phyloP scores from a whole-genome alignment of 2,888 invertebrate species.

The Ceramica pisi region DNA sequence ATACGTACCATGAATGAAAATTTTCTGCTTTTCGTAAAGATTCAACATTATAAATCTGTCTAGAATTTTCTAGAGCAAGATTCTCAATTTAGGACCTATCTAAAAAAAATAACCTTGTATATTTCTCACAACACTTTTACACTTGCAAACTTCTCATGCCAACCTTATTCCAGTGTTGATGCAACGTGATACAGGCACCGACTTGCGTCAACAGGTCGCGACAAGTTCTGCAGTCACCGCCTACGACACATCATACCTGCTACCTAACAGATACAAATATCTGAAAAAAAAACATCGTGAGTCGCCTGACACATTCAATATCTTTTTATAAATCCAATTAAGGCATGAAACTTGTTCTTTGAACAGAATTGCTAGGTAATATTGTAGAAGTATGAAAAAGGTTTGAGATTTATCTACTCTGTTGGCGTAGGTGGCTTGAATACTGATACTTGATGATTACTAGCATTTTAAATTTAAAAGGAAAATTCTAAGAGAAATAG shows the following conservation, averaged over 20 bases:
- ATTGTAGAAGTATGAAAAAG: neutral
- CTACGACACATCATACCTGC: conserved; percentile 39
- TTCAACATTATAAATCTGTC: too few species aligned
- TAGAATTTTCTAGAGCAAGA: too few species aligned
- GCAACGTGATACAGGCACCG: conserved; percentile 35
- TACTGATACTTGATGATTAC: too few species aligned
- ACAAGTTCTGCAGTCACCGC: conserved; percentile 50
- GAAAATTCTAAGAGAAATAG: too few species aligned
- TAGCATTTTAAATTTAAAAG: too few species aligned
- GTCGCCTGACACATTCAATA: conserved; percentile 40
- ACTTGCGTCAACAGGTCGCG: conserved; percentile 46
- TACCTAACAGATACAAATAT: conserved; percentile 18
- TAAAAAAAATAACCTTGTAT: too few species aligned
- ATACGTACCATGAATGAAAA: too few species aligned
- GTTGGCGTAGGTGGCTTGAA: too few species aligned
- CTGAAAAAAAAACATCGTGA: conserved; percentile 33
- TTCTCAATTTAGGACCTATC: too few species aligned
- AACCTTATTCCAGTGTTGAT: conserved; percentile 3
- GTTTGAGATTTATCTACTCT: neutral
- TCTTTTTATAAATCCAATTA: conserved; percentile 54
- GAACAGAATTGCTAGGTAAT: conserved; percentile 7
- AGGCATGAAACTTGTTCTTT: conserved; percentile 36
- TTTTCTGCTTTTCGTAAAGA: too few species aligned
- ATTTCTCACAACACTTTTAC: neutral
- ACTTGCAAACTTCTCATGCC: conserved; percentile 5